Conservation (phyloP, 1,140 invertebrate species). For the Cydia fagiglandana region DNA sequence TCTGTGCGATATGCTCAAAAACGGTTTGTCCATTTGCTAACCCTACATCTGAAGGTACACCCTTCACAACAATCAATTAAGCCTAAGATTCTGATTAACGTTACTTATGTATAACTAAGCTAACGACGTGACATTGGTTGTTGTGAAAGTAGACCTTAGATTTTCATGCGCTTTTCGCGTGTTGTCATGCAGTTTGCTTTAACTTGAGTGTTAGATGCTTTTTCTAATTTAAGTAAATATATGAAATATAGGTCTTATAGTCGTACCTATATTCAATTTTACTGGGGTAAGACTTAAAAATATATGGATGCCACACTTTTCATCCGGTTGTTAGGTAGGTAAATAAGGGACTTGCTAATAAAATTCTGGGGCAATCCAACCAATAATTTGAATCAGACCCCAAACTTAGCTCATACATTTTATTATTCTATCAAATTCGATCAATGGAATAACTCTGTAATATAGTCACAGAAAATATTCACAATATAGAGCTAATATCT, state of each 20-base stretch:
- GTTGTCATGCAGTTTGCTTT: constrained; percentile 34
- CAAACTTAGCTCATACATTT: too few relatives aligned
- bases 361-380: too few relatives aligned
- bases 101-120: too few relatives aligned
- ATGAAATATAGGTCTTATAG: neutral
- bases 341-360: too few relatives aligned
- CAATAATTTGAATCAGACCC: too few relatives aligned
- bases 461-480: too few relatives aligned
- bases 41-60: constrained; percentile 40
- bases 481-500: neutral
- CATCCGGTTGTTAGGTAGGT: neutral
- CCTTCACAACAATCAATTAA: neutral
- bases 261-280: neutral
- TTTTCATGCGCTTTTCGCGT: constrained; percentile 38
- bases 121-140: neutral
- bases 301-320: neutral
- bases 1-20: constrained; percentile 61
- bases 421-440: too few relatives aligned
- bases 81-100: neutral
- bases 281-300: neutral
- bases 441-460: too few relatives aligned
- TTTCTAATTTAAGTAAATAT: neutral
- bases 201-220: constrained; percentile 25
- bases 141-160: constrained; percentile 42
- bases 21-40: constrained; percentile 73